Conservation (phyloP, 2,797 vertebrate genomes). For the Aphelocoma californica region DNA sequence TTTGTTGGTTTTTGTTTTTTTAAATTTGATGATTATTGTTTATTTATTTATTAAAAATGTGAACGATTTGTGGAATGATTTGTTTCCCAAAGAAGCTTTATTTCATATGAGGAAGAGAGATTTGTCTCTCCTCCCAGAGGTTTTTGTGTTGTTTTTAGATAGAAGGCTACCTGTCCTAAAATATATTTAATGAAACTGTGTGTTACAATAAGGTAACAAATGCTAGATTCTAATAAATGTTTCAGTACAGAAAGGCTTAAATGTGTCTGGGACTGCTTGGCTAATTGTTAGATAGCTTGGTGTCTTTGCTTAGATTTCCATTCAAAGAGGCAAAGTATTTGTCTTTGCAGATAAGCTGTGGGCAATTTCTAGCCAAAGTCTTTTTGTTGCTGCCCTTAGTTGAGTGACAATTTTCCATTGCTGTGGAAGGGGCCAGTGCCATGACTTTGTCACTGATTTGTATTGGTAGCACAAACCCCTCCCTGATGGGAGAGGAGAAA, state of each 20-base stretch:
- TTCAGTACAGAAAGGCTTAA: neutral
- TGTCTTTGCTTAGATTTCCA: neutral
- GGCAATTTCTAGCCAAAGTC: neutral
- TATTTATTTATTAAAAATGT: neutral
- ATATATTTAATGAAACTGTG: neutral
- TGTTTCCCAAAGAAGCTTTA: neutral
- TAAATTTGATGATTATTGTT: accelerated
- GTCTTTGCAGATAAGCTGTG: neutral
- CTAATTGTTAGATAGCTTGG: neutral
- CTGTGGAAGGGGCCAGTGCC: neutral
- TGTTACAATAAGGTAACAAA: neutral
- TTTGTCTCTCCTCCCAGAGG: neutral
- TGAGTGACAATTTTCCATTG: neutral
- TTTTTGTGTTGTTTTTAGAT: neutral
- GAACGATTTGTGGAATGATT: neutral
- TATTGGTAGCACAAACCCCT: neutral
- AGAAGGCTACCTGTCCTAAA: neutral
- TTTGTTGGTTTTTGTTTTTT: neutral
- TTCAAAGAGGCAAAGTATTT: neutral
- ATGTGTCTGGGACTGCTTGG: neutral
- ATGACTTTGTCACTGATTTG: neutral
- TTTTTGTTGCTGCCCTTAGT: neutral
- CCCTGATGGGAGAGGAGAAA: neutral
- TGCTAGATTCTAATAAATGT: neutral
- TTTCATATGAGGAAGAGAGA: neutral